phyloP scores from a whole-genome alignment of 1,140 invertebrate species.

The Chrysomallon squamiferum region DNA sequence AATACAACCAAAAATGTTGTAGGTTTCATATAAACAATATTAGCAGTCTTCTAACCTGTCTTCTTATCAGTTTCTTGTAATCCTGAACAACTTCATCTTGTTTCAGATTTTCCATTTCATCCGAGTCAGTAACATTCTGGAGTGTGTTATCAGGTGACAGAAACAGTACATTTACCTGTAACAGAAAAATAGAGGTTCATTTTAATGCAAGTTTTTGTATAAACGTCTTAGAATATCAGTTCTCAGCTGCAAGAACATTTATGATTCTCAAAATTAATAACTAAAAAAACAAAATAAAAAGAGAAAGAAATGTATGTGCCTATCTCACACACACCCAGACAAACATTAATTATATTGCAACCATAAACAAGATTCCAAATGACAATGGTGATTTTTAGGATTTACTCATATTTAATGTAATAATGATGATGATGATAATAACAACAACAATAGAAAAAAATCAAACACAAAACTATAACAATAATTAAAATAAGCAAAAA shows the following conservation, averaged over 20 bases:
- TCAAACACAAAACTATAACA: no score
- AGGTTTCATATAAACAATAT: no score
- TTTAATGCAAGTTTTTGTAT: neutral
- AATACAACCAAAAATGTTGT: no score
- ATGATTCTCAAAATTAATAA: no score
- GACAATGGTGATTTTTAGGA: no score
- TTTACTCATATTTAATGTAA: no score
- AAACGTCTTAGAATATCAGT: neutral
- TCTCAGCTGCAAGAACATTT: no score
- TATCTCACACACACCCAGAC: neutral
- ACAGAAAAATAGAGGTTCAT: constrained; percentile 11
- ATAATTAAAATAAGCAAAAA: no score
- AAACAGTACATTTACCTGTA: constrained; percentile 78
- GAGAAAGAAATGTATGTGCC: neutral
- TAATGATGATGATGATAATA: no score
- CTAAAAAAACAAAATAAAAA: neutral
- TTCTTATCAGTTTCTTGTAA: constrained; percentile 73
- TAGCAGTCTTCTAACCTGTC: constrained; percentile 46
- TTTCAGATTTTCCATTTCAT: constrained; percentile 70
- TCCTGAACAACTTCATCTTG: constrained; percentile 82
- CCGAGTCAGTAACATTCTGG: constrained; percentile 72
- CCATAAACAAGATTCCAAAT: no score
- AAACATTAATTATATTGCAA: neutral
- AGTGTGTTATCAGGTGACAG: constrained; percentile 77
- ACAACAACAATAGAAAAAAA: no score